These are phyloP conservation scores for Cryptocephalus primarius DNA, from an alignment of 2,888 invertebrate genomes.

Conservation along the genomic window DNA sequence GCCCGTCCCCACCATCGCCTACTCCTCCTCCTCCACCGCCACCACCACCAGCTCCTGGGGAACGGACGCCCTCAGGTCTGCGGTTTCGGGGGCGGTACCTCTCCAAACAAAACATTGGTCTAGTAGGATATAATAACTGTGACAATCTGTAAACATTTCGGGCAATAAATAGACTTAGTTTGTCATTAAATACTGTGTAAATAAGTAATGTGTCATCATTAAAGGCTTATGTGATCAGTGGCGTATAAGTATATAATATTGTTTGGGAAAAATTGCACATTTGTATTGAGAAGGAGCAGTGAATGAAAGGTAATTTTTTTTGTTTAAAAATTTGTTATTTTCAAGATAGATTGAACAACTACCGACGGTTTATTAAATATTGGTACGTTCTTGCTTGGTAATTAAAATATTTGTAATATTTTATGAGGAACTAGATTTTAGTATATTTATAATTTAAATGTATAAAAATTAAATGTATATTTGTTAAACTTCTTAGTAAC, in stretches of 20 bases:
- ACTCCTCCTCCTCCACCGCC: background rate
- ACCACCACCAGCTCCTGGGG: constrained; percentile 1
- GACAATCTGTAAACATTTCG: constrained; percentile 34
- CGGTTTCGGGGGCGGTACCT: constrained; percentile 17
- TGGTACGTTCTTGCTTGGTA: too few species aligned
- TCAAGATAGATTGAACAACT: too few species aligned
- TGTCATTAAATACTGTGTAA: constrained; percentile 28
- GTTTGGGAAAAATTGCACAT: too few species aligned
- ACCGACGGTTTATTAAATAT: too few species aligned
- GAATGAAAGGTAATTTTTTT: too few species aligned
- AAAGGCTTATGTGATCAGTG: constrained; percentile 25
- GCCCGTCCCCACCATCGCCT: background rate
- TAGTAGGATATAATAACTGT: constrained; percentile 24
- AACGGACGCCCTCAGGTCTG: constrained; percentile 18
- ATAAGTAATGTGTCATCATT: constrained; percentile 35
- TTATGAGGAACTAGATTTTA: too few species aligned
- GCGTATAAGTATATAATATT: background rate
- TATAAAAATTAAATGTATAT: too few species aligned
- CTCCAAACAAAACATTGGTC: constrained; percentile 20
- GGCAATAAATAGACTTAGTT: constrained; percentile 29
- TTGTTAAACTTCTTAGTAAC: too few species aligned
- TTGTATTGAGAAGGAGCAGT: too few species aligned
- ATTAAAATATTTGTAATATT: too few species aligned
- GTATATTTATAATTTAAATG: too few species aligned
- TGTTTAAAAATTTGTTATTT: too few species aligned